These are phyloP conservation scores for Serranus cabrilla DNA, from an alignment of 2,797 vertebrate species.

Conservation along the genomic window DNA sequence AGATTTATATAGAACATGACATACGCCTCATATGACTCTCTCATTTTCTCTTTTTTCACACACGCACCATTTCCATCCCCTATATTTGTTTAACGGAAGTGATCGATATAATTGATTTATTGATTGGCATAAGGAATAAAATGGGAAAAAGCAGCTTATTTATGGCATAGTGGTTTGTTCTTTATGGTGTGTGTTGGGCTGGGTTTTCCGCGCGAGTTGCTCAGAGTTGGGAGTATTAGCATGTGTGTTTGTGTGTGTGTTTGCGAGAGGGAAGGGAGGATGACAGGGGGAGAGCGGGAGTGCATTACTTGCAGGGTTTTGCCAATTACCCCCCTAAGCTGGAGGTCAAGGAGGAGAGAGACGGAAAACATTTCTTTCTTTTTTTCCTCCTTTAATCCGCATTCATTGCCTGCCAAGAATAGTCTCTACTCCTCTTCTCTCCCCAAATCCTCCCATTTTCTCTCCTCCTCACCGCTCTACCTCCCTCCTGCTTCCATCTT, in stretches of 20 bases:
- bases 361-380: constrained; percentile 32
- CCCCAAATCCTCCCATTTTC: background rate
- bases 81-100: background rate
- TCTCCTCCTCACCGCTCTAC: background rate
- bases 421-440: background rate
- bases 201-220: constrained; percentile 3
- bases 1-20: constrained; percentile 72
- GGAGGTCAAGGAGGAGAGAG: constrained; percentile 56
- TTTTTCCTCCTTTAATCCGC: constrained; percentile 31
- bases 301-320: constrained; percentile 49
- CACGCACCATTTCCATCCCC: background rate
- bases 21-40: constrained; percentile 41
- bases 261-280: background rate
- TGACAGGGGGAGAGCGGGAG: background rate
- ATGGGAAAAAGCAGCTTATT: constrained; percentile 37
- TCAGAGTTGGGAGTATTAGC: constrained; percentile 17
- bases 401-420: constrained; percentile 27
- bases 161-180: constrained; percentile 10
- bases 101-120: constrained; percentile 48
- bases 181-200: background rate
- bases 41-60: background rate
- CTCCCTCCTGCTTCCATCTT: background rate
- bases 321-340: constrained; percentile 55
- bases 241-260: constrained; percentile 17
- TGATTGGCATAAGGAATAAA: constrained; percentile 43